These are phyloP conservation scores for Galerucella calmariensis DNA, from an alignment of 2,888 invertebrate genomes.

Conservation along the genomic window DNA sequence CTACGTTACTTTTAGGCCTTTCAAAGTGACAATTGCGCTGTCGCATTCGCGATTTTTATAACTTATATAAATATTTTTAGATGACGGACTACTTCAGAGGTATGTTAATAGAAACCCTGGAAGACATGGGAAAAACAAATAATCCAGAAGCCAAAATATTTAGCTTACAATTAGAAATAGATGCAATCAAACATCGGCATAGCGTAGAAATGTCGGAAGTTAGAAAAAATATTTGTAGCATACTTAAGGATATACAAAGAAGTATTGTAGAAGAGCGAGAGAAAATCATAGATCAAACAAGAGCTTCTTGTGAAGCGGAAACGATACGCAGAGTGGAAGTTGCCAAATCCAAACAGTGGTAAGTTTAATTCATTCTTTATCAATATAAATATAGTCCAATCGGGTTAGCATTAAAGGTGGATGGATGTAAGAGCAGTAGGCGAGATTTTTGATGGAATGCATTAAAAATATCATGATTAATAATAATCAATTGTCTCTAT, in stretches of 20 bases:
- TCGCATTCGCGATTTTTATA: too few species aligned
- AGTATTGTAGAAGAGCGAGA: conserved; percentile 70
- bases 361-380: conserved; percentile 31
- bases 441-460: too few species aligned
- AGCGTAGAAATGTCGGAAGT: conserved; percentile 78
- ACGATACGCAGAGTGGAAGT: conserved; percentile 78
- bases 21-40: background rate
- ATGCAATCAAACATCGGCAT: conserved; percentile 77
- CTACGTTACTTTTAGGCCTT: too few species aligned
- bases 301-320: conserved; percentile 76
- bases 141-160: conserved; percentile 71
- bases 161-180: conserved; percentile 74
- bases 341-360: conserved; percentile 91
- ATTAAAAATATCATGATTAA: too few species aligned
- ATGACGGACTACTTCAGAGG: conserved; percentile 77
- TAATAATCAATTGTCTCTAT: too few species aligned
- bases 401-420: too few species aligned
- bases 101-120: conserved; percentile 75
- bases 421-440: too few species aligned
- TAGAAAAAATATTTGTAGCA: conserved; percentile 59
- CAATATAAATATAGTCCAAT: too few species aligned
- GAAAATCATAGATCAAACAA: conserved; percentile 73
- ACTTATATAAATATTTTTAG: conserved; percentile 60
- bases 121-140: conserved; percentile 70
- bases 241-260: conserved; percentile 61